A percentile compares a stretch with the other conserved stretches of the same genome.
These are phyloP conservation scores for Drosophila tropicalis DNA, from an alignment of 1,140 invertebrate species.

Conservation along the genomic window DNA sequence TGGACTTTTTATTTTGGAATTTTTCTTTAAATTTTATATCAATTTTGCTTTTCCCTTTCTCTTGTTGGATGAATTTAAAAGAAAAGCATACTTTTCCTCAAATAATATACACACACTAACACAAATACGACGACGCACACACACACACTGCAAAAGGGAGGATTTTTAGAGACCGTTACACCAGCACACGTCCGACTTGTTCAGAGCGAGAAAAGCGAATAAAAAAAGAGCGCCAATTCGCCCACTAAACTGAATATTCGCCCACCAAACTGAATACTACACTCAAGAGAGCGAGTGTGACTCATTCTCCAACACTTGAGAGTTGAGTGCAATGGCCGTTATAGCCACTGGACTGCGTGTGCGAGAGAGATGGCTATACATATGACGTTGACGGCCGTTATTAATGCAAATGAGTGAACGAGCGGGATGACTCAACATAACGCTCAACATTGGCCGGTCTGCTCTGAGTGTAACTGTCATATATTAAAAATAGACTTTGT, in stretches of 20 bases:
- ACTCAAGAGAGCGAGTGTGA: constrained; percentile 47
- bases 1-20: constrained; percentile 8
- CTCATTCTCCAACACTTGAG: constrained; percentile 11
- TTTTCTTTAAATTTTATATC: not conserved
- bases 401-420: constrained; percentile 80
- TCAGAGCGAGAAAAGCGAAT: constrained; percentile 66
- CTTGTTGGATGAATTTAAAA: constrained; percentile 34
- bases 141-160: constrained; percentile 47
- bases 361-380: constrained; percentile 57
- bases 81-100: constrained; percentile 48
- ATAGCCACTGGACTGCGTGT: constrained; percentile 52
- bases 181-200: constrained; percentile 67
- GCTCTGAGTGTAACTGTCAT: constrained; percentile 61
- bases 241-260: too few relatives aligned
- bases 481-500: constrained; percentile 75
- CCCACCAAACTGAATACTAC: too few relatives aligned
- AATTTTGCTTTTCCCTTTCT: not conserved
- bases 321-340: not conserved
- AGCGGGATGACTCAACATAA: constrained; percentile 72
- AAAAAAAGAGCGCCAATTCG: constrained; percentile 12
- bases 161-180: constrained; percentile 46
- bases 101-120: constrained; percentile 65
- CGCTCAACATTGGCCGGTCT: constrained; percentile 50
- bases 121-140: constrained; percentile 52
- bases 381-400: constrained; percentile 54